Evolutionary conservation across 2,888 invertebrate species (phyloP), one percentile per base, ranked within the genome.

Genomic region (Incurvaria masculella): DNA sequence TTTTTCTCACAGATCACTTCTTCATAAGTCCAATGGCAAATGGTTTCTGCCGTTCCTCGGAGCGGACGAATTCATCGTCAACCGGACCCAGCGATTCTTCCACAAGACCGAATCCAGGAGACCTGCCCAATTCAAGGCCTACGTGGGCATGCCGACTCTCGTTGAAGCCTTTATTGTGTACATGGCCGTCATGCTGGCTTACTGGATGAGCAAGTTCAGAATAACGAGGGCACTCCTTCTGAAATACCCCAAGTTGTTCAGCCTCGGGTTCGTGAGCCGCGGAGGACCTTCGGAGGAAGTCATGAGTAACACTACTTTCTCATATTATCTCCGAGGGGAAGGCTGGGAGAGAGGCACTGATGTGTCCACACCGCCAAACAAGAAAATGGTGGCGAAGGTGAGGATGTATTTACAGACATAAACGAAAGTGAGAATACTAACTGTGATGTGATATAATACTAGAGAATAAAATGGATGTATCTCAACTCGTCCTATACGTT

Each of bases 11-110:
- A 83, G 85, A 44, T 62, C 68, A 0, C 39, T 72, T 1, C 48
- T 87, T 19, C 88, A 88, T 62, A 69, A 68, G 49, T 58, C 64
- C 1, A 53, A 65, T 11, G 61, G 66, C 1, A 54, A 61, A 2
- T 92, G 88, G 81, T 87, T 87, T 57, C 54, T 91, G 1, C 87
- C 92, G 1, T 96, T 97, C 72, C 84, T 84, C 1, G 93, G 94
- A 23, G 78, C 92, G 8, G 97, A 97, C 74, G 81, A 84, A 51
- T 86, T 94, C 2, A 86, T 97, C 1, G 85, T 89, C n/a, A 72
- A 83, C 63, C 82, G 97, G 43, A 86, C 93, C 0, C 95, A 97
- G 65, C 81, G 90, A 45, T 83, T 81, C 62, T 80, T 92, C 18
- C 86, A 84, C 62, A 85, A 88, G 40, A 66, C 73, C 1, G 80